Conservation (phyloP, 2,888 invertebrate species). For the Papilio demoleus region DNA sequence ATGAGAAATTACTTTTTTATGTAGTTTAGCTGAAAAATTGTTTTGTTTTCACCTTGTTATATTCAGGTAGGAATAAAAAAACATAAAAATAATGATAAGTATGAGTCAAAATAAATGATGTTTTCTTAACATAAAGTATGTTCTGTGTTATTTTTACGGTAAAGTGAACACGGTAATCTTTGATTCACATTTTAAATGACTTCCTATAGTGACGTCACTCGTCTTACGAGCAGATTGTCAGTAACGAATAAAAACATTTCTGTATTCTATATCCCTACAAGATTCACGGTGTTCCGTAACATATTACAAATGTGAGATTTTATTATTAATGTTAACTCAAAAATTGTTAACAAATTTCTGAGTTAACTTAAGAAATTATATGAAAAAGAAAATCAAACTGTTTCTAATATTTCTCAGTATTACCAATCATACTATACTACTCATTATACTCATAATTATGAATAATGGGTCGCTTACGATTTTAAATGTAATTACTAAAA, state of each 20-base stretch:
- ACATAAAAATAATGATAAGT: conserved; percentile 2
- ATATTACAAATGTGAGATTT: too few relatives aligned
- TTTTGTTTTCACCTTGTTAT: conserved; percentile 14
- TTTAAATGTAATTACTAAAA: too few relatives aligned
- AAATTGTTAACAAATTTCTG: not conserved
- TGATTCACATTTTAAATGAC: conserved; percentile 16
- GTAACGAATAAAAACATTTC: too few relatives aligned
- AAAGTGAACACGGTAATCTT: conserved; percentile 10
- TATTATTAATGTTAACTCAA: not conserved
- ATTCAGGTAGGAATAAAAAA: not conserved
- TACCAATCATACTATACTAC: too few relatives aligned
- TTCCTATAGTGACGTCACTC: conserved; percentile 45
- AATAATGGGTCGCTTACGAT: too few relatives aligned
- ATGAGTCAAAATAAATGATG: not conserved
- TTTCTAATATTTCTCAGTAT: not conserved
- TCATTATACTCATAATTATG: too few relatives aligned
- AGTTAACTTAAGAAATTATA: too few relatives aligned
- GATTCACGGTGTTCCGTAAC: too few relatives aligned
- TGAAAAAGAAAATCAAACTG: not conserved
- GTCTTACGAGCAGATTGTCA: conserved; percentile 65
- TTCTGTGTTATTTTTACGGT: not conserved
- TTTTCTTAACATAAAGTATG: not conserved
- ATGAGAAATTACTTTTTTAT: conserved; percentile 30
- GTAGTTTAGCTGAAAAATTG: conserved; percentile 15
- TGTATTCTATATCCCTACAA: too few relatives aligned